Percentiles rank a stretch among this genome's conserved stretches.
These are phyloP conservation scores for Drosophila athabasca DNA, from an alignment of 1,140 invertebrate species.

Conservation along the genomic window DNA sequence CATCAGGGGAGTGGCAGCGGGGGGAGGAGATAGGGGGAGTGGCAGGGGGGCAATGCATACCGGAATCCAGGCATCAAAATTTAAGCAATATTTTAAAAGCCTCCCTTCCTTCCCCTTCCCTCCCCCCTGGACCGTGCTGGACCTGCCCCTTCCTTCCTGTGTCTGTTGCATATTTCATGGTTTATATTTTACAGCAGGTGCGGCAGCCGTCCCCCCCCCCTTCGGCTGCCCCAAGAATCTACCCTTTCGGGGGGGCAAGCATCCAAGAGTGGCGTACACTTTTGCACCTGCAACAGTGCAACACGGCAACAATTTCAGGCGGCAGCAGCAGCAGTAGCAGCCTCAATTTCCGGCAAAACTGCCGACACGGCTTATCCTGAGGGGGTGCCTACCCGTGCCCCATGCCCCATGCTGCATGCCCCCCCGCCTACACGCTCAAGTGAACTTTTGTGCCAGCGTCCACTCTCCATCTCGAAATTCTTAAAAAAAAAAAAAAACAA, in stretches of 20 bases:
- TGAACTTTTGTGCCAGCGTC: conserved; percentile 52
- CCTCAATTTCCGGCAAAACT: conserved; percentile 69
- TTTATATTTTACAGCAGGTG: conserved; percentile 58
- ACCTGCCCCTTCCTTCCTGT: background rate
- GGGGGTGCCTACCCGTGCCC: background rate
- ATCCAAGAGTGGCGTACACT: background rate
- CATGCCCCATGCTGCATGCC: too few species aligned
- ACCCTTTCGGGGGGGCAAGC: too few species aligned
- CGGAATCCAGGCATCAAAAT: conserved; percentile 24
- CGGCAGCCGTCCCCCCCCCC: conserved; percentile 11
- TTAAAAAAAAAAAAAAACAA: conserved; percentile 39
- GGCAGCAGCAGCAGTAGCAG: background rate
- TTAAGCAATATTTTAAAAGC: conserved; percentile 78
- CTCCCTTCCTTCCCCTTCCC: conserved; percentile 6
- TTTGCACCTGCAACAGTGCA: conserved; percentile 19
- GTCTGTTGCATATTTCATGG: conserved; percentile 62
- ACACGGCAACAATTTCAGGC: conserved; percentile 21
- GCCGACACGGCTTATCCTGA: conserved; percentile 66
- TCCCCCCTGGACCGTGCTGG: too few species aligned
- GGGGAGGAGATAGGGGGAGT: too few species aligned
- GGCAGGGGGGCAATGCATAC: background rate
- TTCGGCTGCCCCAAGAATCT: conserved; percentile 5
- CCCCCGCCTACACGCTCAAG: conserved; percentile 55
- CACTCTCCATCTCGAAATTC: conserved; percentile 1
- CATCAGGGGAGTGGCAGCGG: too few species aligned